These are phyloP conservation scores for Rotaria magnacalcarata DNA, from an alignment of 2,888 invertebrate species.

Conservation along the genomic window DNA sequence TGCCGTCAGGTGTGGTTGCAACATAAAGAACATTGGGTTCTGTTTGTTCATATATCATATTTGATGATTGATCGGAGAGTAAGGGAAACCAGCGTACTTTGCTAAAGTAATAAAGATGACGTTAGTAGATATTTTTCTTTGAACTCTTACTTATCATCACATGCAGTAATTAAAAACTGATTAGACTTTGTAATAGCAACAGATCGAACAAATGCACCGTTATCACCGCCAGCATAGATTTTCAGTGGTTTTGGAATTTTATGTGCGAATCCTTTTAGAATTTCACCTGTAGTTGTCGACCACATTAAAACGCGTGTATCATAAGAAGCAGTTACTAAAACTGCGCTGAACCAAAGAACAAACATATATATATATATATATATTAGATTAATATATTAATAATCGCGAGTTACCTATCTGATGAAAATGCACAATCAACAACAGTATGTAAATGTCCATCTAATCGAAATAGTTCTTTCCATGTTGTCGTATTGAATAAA, in stretches of 20 bases:
- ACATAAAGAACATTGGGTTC: neutral
- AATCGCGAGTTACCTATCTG: neutral
- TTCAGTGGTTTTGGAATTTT: neutral
- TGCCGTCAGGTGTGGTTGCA: neutral
- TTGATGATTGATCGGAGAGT: neutral
- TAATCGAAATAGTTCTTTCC: neutral
- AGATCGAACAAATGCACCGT: constrained; percentile 29
- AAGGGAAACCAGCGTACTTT: constrained; percentile 28
- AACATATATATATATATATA: neutral
- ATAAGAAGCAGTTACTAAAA: constrained; percentile 15
- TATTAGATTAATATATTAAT: no score
- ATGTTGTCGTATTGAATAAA: neutral
- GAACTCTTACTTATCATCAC: constrained; percentile 25
- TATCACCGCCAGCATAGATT: constrained; percentile 35
- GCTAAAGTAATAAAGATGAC: neutral
- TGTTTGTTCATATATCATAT: neutral
- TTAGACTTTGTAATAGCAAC: neutral
- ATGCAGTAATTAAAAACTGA: neutral
- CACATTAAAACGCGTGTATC: neutral
- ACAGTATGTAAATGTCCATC: constrained; percentile 22
- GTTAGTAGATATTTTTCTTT: neutral
- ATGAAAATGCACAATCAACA: constrained; percentile 12
- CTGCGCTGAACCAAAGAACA: neutral
- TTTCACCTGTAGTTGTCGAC: neutral
- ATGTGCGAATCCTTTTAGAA: neutral